These are phyloP conservation scores for Junonia oenone DNA, from an alignment of 2,888 invertebrate genomes.

Conservation along the genomic window DNA sequence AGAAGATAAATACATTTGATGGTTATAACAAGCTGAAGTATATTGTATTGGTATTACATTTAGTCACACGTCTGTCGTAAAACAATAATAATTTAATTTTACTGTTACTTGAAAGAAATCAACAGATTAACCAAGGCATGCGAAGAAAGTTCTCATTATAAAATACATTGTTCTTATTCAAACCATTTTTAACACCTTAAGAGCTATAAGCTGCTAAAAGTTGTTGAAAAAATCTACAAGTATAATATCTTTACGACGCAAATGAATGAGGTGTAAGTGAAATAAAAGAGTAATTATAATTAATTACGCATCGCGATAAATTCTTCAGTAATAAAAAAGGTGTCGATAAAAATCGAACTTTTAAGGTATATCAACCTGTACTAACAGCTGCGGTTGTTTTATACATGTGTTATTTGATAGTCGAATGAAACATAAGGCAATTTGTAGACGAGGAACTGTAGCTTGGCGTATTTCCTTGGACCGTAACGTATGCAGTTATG, in stretches of 20 bases:
- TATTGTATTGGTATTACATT: too few species aligned
- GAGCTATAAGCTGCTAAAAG: not conserved
- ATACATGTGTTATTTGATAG: conserved; percentile 8
- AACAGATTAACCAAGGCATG: too few species aligned
- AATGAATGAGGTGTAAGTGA: conserved; percentile 7
- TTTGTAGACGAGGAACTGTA: too few species aligned
- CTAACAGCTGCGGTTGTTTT: conserved; percentile 16
- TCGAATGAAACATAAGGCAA: not conserved
- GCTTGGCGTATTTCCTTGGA: too few species aligned
- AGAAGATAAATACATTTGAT: too few species aligned
- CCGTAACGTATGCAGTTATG: too few species aligned
- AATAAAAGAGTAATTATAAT: conserved; percentile 12
- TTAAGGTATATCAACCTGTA: conserved; percentile 13
- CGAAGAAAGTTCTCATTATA: too few species aligned
- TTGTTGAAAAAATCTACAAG: not conserved
- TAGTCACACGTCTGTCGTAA: too few species aligned
- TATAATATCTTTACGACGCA: not conserved
- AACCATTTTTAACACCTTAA: not conserved
- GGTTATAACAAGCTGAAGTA: too few species aligned
- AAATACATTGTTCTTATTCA: not conserved
- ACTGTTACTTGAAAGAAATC: too few species aligned
- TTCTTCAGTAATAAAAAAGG: conserved; percentile 15
- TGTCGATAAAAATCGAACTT: conserved; percentile 11
- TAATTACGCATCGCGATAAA: conserved; percentile 12
- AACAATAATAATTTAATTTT: too few species aligned